Conservation (phyloP, 1,140 invertebrate genomes). For the Drosophila prosaltans region DNA sequence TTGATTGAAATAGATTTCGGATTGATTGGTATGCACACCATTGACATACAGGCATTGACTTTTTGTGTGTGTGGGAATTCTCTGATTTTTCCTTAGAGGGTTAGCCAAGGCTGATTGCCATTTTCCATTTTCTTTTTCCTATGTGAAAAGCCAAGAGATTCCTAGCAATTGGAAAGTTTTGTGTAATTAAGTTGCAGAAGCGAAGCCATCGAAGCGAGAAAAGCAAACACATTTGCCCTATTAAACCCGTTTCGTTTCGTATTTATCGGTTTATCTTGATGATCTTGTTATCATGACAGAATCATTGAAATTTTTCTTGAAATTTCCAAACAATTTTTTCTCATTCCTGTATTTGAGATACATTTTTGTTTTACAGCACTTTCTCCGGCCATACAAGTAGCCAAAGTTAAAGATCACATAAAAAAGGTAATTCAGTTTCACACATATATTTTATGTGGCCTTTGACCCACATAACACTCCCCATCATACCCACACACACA, state of each 20-base stretch:
- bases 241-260: constrained; percentile 1
- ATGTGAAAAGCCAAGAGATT: constrained; percentile 4
- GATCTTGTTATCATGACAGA: constrained; percentile 4
- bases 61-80: constrained; percentile 17
- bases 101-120: constrained; percentile 3
- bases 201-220: background rate
- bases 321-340: background rate
- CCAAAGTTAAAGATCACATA: constrained; percentile 11
- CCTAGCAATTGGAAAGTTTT: constrained; percentile 7
- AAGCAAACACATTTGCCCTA: constrained; percentile 1
- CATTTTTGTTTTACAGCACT: constrained; percentile 5
- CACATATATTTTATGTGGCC: constrained; percentile 51
- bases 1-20: constrained; percentile 81
- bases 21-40: constrained; percentile 78
- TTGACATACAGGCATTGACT: constrained; percentile 12
- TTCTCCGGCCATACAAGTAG: constrained; percentile 14
- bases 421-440: constrained; percentile 18
- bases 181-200: constrained; percentile 4
- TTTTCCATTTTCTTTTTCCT: background rate
- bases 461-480: constrained; percentile 45
- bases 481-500: constrained; percentile 10
- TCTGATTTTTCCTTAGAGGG: constrained; percentile 8
- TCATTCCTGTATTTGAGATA: background rate
- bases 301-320: background rate
- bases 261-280: background rate